phyloP scores from a whole-genome alignment of 2,797 vertebrate species.

The Oryzias dopingdopingensis region DNA sequence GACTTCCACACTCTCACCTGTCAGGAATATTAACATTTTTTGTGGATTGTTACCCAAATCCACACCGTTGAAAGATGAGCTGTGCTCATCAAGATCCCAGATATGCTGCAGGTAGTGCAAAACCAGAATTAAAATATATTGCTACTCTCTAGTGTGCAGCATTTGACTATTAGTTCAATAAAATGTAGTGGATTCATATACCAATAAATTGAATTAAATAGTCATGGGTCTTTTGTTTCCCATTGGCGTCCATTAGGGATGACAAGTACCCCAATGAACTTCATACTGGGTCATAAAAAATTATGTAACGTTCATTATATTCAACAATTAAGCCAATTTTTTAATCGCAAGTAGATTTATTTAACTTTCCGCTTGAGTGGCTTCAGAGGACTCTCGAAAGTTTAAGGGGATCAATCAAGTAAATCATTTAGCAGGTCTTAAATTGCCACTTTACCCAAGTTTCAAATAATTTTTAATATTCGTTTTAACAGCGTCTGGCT shows the following conservation, averaged over 20 bases:
- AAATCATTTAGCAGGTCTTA: background rate
- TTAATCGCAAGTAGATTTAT: constrained; percentile 38
- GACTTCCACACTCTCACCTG: too few relatives aligned
- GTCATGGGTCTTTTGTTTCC: constrained; percentile 47
- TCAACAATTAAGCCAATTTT: constrained; percentile 32
- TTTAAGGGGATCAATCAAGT: constrained; percentile 24
- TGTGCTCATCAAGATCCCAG: too few relatives aligned
- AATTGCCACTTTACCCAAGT: constrained; percentile 7
- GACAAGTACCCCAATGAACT: constrained; percentile 41
- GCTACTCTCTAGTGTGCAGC: constrained; percentile 6
- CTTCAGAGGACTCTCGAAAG: constrained; percentile 22
- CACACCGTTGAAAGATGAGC: too few relatives aligned
- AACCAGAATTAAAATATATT: too few relatives aligned
- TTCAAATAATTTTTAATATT: too few relatives aligned
- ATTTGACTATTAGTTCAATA: constrained; percentile 36
- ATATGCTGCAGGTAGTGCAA: too few relatives aligned
- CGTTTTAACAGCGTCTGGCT: too few relatives aligned
- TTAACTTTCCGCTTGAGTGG: constrained; percentile 22
- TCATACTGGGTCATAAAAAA: constrained; percentile 26
- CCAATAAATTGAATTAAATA: constrained; percentile 34
- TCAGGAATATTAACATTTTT: too few relatives aligned
- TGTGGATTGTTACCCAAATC: too few relatives aligned
- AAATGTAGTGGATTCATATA: constrained; percentile 38
- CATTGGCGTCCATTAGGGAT: constrained; percentile 44
- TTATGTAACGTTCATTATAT: constrained; percentile 26